These are phyloP conservation scores for Geophilus truncorum DNA, from an alignment of 2,888 invertebrate genomes.

Conservation along the genomic window DNA sequence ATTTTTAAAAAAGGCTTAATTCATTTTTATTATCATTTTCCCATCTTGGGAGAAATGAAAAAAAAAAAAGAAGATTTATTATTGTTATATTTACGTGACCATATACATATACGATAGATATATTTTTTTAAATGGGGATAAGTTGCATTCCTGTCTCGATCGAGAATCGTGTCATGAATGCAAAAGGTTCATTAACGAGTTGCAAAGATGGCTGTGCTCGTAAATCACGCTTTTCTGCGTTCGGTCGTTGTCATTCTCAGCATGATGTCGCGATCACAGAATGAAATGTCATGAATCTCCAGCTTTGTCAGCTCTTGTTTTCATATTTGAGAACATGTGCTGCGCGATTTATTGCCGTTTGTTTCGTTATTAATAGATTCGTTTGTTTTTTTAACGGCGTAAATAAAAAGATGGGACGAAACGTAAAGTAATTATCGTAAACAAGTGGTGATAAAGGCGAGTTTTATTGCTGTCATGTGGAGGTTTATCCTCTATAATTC, in stretches of 20 bases:
- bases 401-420: too few relatives aligned
- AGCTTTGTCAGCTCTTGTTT: background rate
- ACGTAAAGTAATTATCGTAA: too few relatives aligned
- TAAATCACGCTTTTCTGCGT: background rate
- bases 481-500: too few relatives aligned
- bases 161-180: background rate
- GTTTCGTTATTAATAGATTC: too few relatives aligned
- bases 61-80: background rate
- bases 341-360: background rate
- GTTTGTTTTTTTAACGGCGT: too few relatives aligned
- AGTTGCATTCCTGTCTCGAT: conserved; percentile 20
- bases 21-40: background rate
- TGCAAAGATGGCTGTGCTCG: background rate
- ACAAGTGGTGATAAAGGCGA: too few relatives aligned
- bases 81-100: background rate
- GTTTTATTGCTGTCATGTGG: too few relatives aligned
- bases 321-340: background rate
- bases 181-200: conserved; percentile 11
- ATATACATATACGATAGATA: background rate
- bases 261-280: background rate
- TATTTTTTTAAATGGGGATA: background rate
- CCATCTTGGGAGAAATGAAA: background rate
- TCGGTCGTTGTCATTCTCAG: background rate
- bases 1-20: too few relatives aligned
- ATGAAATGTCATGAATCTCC: conserved; percentile 8